phyloP scores from a whole-genome alignment of 2,113 vertebrate species.

The Mobula birostris region DNA sequence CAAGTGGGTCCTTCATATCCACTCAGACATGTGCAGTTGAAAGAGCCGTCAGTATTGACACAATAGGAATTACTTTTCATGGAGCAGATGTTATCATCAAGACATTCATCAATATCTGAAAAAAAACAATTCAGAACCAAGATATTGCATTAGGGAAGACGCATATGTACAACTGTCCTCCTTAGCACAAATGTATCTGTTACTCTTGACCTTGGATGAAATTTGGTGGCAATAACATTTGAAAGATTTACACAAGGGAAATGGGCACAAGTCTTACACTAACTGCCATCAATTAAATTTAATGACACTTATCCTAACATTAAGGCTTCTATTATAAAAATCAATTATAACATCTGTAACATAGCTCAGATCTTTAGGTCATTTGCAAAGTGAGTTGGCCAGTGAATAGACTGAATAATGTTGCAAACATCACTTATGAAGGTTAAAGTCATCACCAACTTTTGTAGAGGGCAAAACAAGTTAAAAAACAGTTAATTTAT shows the following conservation, averaged over 20 bases:
- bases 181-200: background rate
- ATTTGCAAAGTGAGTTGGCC: no score
- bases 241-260: background rate
- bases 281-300: background rate
- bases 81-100: background rate
- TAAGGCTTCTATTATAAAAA: background rate
- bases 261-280: background rate
- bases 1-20: background rate
- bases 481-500: background rate
- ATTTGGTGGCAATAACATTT: background rate
- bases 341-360: background rate
- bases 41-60: constrained; percentile 26
- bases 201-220: background rate
- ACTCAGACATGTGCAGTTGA: background rate
- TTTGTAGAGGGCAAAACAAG: background rate
- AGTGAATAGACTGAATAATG: no score
- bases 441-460: no score
- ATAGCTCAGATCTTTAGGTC: no score
- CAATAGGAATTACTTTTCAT: constrained; percentile 9
- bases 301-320: background rate
- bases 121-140: background rate
- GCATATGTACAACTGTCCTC: background rate
- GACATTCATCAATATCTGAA: constrained; percentile 18
- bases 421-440: no score
- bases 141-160: background rate